Evolutionary conservation across 2,113 vertebrate genomes (phyloP).

Genomic region (Chitala chitala): DNA sequence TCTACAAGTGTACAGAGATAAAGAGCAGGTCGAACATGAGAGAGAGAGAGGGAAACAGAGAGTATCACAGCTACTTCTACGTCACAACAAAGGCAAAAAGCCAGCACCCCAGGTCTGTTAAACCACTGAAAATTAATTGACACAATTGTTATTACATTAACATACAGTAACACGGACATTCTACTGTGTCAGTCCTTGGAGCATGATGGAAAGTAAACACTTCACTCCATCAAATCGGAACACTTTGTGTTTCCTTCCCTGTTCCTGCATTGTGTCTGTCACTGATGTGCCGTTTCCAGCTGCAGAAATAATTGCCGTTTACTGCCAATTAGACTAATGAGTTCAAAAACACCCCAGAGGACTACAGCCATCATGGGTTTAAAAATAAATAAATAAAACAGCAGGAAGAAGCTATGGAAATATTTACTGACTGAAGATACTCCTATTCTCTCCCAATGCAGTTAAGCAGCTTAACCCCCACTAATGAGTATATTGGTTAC

Average conservation of each 20-base stretch:
- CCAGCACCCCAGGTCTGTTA: no score
- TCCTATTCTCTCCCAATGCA: no score
- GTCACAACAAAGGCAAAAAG: conserved; percentile 5
- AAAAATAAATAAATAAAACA: background rate
- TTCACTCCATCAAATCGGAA: background rate
- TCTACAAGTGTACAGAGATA: conserved; percentile 52
- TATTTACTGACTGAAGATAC: background rate
- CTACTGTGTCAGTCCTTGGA: background rate
- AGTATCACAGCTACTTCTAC: background rate
- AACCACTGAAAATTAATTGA: background rate
- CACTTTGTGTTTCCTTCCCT: conserved; percentile 28
- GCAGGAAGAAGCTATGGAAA: background rate
- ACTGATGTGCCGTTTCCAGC: conserved; percentile 51
- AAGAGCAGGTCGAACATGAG: conserved; percentile 38
- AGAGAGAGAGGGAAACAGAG: conserved; percentile 29
- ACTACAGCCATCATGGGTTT: conserved; percentile 41
- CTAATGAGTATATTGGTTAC: no score
- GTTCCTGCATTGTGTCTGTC: conserved; percentile 40
- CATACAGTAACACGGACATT: background rate
- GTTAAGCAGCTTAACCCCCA: no score
- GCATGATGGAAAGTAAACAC: background rate
- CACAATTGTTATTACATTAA: background rate
- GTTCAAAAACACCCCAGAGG: conserved; percentile 61
- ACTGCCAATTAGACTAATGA: conserved; percentile 73
- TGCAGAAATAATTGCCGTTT: conserved; percentile 64